phyloP scores from a whole-genome alignment of 2,797 vertebrate species.

The Furcifer pardalis region DNA sequence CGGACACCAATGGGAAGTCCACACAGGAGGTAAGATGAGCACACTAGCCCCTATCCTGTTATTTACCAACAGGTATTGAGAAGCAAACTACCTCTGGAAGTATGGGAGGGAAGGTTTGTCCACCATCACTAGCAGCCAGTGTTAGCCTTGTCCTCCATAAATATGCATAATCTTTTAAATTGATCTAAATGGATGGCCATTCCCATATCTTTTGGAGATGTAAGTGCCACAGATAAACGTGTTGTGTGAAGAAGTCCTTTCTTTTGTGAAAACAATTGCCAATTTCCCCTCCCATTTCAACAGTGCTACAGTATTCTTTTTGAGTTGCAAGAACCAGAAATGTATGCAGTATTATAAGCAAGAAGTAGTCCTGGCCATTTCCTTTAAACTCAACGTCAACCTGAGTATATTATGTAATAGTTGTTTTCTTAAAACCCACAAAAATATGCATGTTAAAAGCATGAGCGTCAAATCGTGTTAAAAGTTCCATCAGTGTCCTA shows the following conservation, averaged over 20 bases:
- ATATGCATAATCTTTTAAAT: neutral
- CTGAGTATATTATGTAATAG: constrained; percentile 79
- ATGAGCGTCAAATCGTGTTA: constrained; percentile 82
- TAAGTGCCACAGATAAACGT: neutral
- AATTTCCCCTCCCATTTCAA: neutral
- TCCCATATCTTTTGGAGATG: neutral
- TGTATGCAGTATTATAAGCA: neutral
- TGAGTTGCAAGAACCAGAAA: neutral
- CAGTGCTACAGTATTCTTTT: neutral
- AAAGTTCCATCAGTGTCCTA: constrained; percentile 78
- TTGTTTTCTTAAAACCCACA: constrained; percentile 66
- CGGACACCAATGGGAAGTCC: neutral
- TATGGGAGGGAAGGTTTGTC: neutral
- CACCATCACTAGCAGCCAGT: neutral
- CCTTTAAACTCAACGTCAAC: constrained; percentile 55
- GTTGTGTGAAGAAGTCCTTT: neutral
- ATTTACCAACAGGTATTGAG: too few species aligned
- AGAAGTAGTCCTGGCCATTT: neutral
- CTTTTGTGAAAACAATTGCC: neutral
- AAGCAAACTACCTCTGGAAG: neutral
- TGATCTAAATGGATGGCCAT: neutral
- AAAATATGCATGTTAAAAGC: constrained; percentile 84
- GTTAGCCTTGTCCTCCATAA: neutral
- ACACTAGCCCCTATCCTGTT: neutral
- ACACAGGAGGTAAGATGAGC: too few species aligned